Percentiles rank a stretch among this genome's conserved stretches.
These are phyloP conservation scores for Idaea biselata DNA, from an alignment of 2,888 invertebrate species.

Conservation along the genomic window DNA sequence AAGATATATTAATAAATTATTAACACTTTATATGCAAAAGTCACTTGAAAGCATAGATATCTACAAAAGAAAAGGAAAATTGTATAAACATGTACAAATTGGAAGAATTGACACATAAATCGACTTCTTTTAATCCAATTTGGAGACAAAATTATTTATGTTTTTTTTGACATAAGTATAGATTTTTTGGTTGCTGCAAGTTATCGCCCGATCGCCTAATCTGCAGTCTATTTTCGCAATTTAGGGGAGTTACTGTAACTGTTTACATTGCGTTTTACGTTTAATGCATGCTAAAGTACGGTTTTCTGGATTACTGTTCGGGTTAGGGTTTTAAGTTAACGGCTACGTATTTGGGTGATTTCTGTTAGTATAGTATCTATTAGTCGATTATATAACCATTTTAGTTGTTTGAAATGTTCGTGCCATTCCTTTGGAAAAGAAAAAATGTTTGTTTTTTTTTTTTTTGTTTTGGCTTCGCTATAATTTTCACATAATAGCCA, in stretches of 20 bases:
- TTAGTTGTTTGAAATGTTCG: not conserved
- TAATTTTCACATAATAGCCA: too few relatives aligned
- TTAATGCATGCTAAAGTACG: constrained; percentile 38
- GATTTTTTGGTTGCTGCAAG: not conserved
- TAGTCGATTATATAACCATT: not conserved
- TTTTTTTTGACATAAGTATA: not conserved
- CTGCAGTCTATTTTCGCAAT: not conserved
- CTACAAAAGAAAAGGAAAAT: too few relatives aligned
- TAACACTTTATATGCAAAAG: too few relatives aligned
- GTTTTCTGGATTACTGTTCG: constrained; percentile 13
- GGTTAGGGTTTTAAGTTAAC: not conserved
- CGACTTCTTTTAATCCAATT: too few relatives aligned
- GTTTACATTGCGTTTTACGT: constrained; percentile 57
- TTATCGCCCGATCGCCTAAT: not conserved
- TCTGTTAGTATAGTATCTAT: not conserved
- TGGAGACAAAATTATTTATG: too few relatives aligned
- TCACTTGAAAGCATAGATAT: too few relatives aligned
- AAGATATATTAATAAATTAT: too few relatives aligned
- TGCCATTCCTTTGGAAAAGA: too few relatives aligned
- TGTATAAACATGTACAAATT: too few relatives aligned
- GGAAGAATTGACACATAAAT: too few relatives aligned
- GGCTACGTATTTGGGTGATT: not conserved
- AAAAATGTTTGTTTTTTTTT: too few relatives aligned
- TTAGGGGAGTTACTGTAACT: constrained; percentile 35
- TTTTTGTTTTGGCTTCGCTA: too few relatives aligned